Evolutionary conservation across 2,113 vertebrate genomes (phyloP).

Genomic region (Protobothrops flavoviridis): DNA sequence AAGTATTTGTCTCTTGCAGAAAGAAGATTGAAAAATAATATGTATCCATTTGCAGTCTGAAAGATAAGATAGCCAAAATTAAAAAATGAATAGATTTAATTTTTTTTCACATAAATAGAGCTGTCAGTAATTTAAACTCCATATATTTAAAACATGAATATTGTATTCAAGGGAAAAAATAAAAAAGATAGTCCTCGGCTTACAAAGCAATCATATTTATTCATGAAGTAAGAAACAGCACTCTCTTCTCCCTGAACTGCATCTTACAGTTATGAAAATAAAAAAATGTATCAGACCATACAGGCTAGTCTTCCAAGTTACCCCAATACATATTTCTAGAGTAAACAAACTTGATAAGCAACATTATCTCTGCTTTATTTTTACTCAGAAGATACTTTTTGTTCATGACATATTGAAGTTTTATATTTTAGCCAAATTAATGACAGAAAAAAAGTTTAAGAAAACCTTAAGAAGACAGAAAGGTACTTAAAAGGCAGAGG

Average conservation of each 20-base stretch:
- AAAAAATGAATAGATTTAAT: neutral
- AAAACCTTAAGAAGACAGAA: neutral
- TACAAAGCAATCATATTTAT: neutral
- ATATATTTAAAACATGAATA: neutral
- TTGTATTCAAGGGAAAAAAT: neutral
- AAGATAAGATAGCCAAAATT: conserved; percentile 56
- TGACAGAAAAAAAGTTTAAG: neutral
- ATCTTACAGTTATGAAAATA: neutral
- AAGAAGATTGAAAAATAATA: conserved; percentile 90
- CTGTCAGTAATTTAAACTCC: neutral
- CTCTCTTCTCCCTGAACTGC: neutral
- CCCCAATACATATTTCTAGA: neutral
- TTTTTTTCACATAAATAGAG: neutral
- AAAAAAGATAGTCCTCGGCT: neutral
- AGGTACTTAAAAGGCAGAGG: neutral
- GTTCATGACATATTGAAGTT: neutral
- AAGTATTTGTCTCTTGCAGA: conserved; percentile 87
- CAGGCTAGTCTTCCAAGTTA: neutral
- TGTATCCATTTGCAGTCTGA: conserved; percentile 94
- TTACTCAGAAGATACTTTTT: neutral
- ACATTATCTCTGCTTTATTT: neutral
- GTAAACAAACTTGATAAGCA: neutral
- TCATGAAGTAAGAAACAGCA: neutral
- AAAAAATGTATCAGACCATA: neutral
- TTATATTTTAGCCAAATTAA: neutral